phyloP scores from a whole-genome alignment of 2,113 vertebrate species.

The Pluvianellus socialis region DNA sequence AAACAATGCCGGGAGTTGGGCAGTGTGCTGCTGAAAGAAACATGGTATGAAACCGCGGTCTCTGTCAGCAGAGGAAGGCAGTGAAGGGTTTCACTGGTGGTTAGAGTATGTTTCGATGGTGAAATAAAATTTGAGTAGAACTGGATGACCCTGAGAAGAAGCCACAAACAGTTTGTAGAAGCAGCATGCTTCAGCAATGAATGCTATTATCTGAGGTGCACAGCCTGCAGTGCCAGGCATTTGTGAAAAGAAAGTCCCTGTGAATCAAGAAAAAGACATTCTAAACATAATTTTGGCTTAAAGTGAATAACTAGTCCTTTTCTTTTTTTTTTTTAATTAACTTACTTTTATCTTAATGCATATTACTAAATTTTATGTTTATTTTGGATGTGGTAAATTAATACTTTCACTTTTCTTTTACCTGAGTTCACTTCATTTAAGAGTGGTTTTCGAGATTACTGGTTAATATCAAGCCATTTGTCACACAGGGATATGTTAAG shows the following conservation, averaged over 20 bases:
- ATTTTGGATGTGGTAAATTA: not conserved
- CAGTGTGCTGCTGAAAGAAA: not conserved
- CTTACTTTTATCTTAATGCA: not conserved
- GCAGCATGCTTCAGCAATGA: not conserved
- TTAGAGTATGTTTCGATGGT: not conserved
- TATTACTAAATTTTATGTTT: not conserved
- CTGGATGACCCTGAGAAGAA: not conserved
- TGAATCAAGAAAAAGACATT: not conserved
- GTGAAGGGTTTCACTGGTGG: not conserved
- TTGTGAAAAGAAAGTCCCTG: not conserved
- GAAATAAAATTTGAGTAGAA: not conserved
- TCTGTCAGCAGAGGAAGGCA: not conserved
- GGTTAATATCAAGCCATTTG: not conserved
- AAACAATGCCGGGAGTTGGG: not conserved
- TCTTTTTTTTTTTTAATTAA: not conserved
- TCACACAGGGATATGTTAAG: not conserved
- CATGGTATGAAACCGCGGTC: not conserved
- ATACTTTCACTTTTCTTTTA: not conserved
- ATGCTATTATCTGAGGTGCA: not conserved
- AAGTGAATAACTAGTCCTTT: accelerated
- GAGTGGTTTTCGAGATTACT: not conserved
- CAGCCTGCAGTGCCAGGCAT: not conserved
- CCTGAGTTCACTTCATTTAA: not conserved
- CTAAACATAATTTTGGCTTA: not conserved
- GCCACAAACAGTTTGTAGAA: not conserved